Evolutionary conservation across 1,140 invertebrate genomes (phyloP), one percentile per base, ranked within the genome.

Genomic region (Copidosoma floridanum): DNA sequence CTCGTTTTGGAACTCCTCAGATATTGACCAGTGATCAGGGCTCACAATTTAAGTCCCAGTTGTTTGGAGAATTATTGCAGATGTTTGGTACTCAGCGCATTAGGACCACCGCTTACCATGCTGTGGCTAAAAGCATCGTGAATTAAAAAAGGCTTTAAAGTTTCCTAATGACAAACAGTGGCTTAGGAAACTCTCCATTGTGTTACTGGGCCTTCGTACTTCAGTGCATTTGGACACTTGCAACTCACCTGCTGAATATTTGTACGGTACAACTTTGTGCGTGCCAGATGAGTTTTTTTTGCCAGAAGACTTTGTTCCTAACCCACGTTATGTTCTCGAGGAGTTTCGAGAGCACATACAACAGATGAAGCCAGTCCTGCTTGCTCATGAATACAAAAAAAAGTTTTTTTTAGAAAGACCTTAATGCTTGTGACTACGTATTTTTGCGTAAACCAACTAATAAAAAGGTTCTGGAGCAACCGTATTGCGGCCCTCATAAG

Each of bases 401-500:
- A 12, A 46, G 26, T 14, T 68, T 65, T 23, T 46, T 62, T 11
- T 57, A 20, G n/a, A 51, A 43, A 43, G 62, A 61, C 12, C 27
- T 67, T 3, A 8, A 29, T 3, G 46, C 24, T 1, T 61, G 57
- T 32, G 32, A 51, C 0, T 60, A 67, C 26, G 67, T 64, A 10
- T 67, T 65, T 11, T 2, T 67, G 7, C 20, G 59, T 1, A 56
- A 65, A 16, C 21, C 35, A 4, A 41, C 52, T 4, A 26, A 2
- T 2, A 48, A 47, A 23, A 21, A 27, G 23, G 40, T 57, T 2
- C 40, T 69, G 5, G 50, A 60, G n/a, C 41, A 47, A 18, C 51
- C 57, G 5, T 69, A 67, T 44, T 35, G 35, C 2, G 64, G 65
- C 3, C 64, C 63, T 3, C 56, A 61, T 40, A 32, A 44, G 16